Evolutionary conservation across 2,797 vertebrate species (phyloP).

Genomic region (Gadopsis bispinosus): DNA sequence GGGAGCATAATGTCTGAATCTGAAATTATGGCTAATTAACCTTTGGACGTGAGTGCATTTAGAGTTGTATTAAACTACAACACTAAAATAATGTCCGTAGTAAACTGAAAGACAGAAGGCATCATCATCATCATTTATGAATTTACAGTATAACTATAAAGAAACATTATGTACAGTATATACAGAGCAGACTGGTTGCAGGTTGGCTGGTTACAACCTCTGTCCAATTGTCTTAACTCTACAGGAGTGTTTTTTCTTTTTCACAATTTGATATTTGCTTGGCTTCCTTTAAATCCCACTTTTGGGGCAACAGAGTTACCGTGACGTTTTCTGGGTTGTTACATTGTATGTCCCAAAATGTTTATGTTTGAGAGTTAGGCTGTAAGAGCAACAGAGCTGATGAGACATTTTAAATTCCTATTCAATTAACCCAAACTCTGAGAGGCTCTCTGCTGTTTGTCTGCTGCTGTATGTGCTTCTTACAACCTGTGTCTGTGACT

Average conservation of each 20-base stretch:
- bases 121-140: neutral
- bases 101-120: neutral
- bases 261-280: conserved; percentile 4
- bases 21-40: conserved; percentile 3
- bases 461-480: conserved; percentile 32
- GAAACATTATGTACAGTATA: conserved; percentile 13
- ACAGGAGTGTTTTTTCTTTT: conserved; percentile 31
- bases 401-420: conserved; percentile 1
- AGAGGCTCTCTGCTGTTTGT: conserved; percentile 22
- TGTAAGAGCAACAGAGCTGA: neutral
- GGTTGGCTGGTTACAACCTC: conserved; percentile 82
- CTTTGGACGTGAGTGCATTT: conserved; percentile 1
- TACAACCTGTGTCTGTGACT: neutral
- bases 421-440: neutral
- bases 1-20: conserved; percentile 4
- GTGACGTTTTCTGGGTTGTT: neutral
- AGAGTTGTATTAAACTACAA: conserved; percentile 30
- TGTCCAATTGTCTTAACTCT: conserved; percentile 35
- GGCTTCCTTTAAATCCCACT: neutral
- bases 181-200: conserved; percentile 31
- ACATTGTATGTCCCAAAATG: neutral
- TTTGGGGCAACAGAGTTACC: conserved; percentile 15
- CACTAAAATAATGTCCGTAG: conserved; percentile 34
- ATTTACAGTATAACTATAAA: conserved; percentile 7
- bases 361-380: neutral